Conservation (phyloP, 2,113 vertebrate genomes). For the Lophius piscatorius region DNA sequence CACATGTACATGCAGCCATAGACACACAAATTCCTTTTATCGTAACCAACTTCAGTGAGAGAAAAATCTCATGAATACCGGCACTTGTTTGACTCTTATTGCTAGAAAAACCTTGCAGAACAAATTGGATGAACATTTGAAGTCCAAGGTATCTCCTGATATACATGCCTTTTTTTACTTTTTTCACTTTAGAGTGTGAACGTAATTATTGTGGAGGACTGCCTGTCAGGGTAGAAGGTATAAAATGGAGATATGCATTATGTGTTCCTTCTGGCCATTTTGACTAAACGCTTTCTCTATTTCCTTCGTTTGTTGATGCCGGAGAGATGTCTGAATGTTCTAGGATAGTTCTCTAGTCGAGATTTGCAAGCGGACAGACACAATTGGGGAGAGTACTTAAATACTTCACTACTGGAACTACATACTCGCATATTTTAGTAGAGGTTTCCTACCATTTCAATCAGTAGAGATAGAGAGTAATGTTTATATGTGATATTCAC, state of each 20-base stretch:
- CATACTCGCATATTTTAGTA: neutral
- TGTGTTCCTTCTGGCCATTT: slow-evolving; percentile 32
- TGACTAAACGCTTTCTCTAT: slow-evolving; percentile 60
- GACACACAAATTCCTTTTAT: neutral
- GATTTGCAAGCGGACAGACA: slow-evolving; percentile 5
- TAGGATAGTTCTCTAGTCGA: slow-evolving; percentile 28
- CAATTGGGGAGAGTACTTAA: slow-evolving; percentile 12
- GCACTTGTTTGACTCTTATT: neutral
- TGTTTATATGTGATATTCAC: too few species aligned
- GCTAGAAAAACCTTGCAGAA: slow-evolving; percentile 2
- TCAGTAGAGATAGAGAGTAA: too few species aligned
- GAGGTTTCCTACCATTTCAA: neutral
- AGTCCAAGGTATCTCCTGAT: slow-evolving; percentile 10
- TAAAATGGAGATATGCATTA: slow-evolving; percentile 13
- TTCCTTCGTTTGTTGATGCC: slow-evolving; percentile 35
- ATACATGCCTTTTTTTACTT: neutral
- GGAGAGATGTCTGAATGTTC: slow-evolving; percentile 31
- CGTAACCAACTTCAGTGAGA: slow-evolving; percentile 14
- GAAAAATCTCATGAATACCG: slow-evolving; percentile 14
- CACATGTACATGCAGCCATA: neutral
- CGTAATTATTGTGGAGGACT: neutral
- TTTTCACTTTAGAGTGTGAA: neutral
- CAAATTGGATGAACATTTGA: slow-evolving; percentile 11
- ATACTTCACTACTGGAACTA: slow-evolving; percentile 23
- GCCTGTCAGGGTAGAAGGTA: slow-evolving; percentile 14